Evolutionary conservation across 2,113 vertebrate species (phyloP), one percentile per base, ranked within the genome.

Genomic region (Semnornis frantzii): DNA sequence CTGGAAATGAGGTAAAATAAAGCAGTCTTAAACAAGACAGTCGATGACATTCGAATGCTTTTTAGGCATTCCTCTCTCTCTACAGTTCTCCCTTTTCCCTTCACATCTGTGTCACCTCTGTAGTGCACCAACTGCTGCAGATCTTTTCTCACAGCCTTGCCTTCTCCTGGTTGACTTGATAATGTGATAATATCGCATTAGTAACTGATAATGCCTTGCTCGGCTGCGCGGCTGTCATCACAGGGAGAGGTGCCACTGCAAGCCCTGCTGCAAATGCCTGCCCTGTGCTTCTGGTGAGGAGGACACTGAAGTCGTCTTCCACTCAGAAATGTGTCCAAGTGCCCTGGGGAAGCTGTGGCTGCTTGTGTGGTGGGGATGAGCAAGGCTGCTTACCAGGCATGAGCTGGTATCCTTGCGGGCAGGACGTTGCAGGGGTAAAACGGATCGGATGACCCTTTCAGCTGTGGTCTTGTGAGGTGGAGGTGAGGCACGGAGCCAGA

Each of bases 381-480:
- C 60, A 37, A 87, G 34, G 44, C 25, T 79, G 1, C 50, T 80
- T 39, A 19, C 46, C n/a, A 39, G 20, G 28, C 23, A 2, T 37
- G 39, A 46, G 6, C 30, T 48, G 64, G 20, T 30, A 28, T 42
- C 59, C 57, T 31, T n/a, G 27, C 23, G 58, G 31, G 39, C 52
- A 39, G 58, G 31, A 21, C 3, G 1, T 21, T 39, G 6, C 54
- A 69, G 63, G 70, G 20, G 3, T 52, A 1, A 44, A 52, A 39
- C 0, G 1, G 48, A 48, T 42, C 0, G 0, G 72, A 52, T 34
- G 23, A 44, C 58, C 44, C 46, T 89, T 75, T 25, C 18, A 58
- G n/a, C 55, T 66, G 27, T 59, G 68, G 33, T 66, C 55, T 69
- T 69, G 42, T 44, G 62, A 50, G 42, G 44, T 82, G 70, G 30